Evolutionary conservation across 2,888 invertebrate species (phyloP).

Genomic region (Heliconius cydno): DNA sequence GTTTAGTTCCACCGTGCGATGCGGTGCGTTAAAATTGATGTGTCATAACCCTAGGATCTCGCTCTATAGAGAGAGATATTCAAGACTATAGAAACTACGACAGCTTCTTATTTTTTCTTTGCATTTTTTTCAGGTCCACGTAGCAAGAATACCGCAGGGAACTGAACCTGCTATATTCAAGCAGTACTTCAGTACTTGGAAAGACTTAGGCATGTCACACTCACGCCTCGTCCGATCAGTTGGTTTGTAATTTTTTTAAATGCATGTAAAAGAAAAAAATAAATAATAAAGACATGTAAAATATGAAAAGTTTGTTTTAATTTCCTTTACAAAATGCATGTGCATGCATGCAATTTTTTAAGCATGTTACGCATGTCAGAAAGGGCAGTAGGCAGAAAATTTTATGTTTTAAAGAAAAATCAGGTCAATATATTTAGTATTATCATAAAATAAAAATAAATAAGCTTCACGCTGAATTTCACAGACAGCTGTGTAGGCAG

Average conservation of each 20-base stretch:
- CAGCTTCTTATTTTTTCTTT: no score
- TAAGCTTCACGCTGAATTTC: no score
- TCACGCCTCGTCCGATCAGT: slow-evolving; percentile 74
- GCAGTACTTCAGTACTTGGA: slow-evolving; percentile 93
- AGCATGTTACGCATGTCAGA: neutral
- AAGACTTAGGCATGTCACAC: slow-evolving; percentile 85
- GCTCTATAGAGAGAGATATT: no score
- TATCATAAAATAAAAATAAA: no score
- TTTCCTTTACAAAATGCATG: slow-evolving; percentile 5
- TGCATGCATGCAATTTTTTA: neutral
- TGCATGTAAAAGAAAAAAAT: neutral
- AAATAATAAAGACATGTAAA: slow-evolving; percentile 2
- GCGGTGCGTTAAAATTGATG: no score
- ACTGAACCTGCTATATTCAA: slow-evolving; percentile 94
- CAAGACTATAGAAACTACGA: no score
- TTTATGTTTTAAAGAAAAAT: no score
- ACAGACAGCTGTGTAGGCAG: no score
- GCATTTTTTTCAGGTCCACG: slow-evolving; percentile 79
- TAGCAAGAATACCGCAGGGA: slow-evolving; percentile 89
- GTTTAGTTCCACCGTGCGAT: no score
- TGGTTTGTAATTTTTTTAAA: slow-evolving; percentile 26
- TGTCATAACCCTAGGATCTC: no score
- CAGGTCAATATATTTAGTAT: no score
- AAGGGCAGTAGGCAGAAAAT: no score
- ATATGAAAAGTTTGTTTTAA: neutral